Percentiles rank a stretch among this genome's conserved stretches.
phyloP scores from a whole-genome alignment of 2,888 invertebrate species.

The Venustoraphidia nigricollis region DNA sequence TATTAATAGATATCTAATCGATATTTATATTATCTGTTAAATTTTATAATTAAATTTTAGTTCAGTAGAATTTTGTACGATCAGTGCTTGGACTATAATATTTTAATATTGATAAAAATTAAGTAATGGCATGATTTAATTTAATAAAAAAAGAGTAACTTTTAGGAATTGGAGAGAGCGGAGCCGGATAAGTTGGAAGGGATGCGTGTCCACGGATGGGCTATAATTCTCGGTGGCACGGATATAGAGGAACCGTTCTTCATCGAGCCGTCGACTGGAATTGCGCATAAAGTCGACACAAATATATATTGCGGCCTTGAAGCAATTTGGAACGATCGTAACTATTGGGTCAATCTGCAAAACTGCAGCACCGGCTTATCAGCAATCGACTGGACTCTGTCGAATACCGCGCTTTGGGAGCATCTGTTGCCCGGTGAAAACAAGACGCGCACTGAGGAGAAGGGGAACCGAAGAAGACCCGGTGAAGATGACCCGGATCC shows the following conservation, averaged over 20 bases:
- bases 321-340: constrained; percentile 71
- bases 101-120: background rate
- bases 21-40: too few relatives aligned
- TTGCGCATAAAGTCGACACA: constrained; percentile 36
- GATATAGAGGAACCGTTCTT: constrained; percentile 54
- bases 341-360: constrained; percentile 69
- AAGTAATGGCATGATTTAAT: too few relatives aligned
- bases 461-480: constrained; percentile 24
- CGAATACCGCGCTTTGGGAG: constrained; percentile 48
- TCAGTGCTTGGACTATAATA: background rate
- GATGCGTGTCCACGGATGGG: constrained; percentile 71
- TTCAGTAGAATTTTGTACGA: background rate
- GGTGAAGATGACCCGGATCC: constrained; percentile 27
- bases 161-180: constrained; percentile 45
- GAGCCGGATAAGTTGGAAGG: constrained; percentile 49
- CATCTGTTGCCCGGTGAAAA: constrained; percentile 59
- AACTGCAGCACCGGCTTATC: constrained; percentile 31
- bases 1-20: too few relatives aligned
- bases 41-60: too few relatives aligned
- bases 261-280: constrained; percentile 74
- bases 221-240: constrained; percentile 44
- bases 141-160: too few relatives aligned
- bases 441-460: constrained; percentile 24
- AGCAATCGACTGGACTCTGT: constrained; percentile 44
- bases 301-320: constrained; percentile 61